Percentiles rank a stretch among this genome's conserved stretches.
Evolutionary conservation across 2,797 vertebrate species (phyloP).

Genomic region (Onychomys leucogaster): DNA sequence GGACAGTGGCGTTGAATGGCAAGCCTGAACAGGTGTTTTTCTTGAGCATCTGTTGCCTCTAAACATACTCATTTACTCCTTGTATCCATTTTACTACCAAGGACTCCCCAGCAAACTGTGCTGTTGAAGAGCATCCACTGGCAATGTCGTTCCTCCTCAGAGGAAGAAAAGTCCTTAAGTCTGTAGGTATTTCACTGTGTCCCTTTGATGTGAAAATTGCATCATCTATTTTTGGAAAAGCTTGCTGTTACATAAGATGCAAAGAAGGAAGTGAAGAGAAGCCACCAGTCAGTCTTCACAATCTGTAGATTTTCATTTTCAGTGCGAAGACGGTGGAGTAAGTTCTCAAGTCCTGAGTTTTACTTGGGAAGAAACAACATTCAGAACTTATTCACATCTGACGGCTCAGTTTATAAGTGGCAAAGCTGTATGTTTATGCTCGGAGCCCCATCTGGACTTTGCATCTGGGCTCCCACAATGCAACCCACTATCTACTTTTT

Average conservation of each 20-base stretch:
- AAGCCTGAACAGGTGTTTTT: neutral
- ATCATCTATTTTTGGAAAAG: slow-evolving; percentile 72
- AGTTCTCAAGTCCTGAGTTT: slow-evolving; percentile 67
- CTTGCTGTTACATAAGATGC: slow-evolving; percentile 69
- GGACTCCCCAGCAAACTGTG: neutral
- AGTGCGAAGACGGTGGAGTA: slow-evolving; percentile 71
- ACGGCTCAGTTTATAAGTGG: slow-evolving; percentile 72
- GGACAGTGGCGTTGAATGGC: neutral
- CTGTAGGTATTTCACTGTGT: slow-evolving; percentile 54
- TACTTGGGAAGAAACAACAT: slow-evolving; percentile 74
- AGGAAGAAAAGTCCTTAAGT: slow-evolving; percentile 53
- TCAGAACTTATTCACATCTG: slow-evolving; percentile 65
- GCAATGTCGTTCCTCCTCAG: neutral
- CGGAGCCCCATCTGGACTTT: slow-evolving; percentile 61
- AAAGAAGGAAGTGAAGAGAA: slow-evolving; percentile 65
- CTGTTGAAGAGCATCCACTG: neutral
- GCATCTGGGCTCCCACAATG: slow-evolving; percentile 36
- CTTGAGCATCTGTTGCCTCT: neutral
- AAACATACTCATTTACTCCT: neutral
- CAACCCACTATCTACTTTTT: neutral
- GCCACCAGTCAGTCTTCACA: slow-evolving; percentile 45
- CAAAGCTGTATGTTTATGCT: slow-evolving; percentile 36
- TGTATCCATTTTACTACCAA: neutral
- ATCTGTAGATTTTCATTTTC: slow-evolving; percentile 71
- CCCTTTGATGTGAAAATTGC: slow-evolving; percentile 69